These are phyloP conservation scores for Sclerodermus sp. DNA, from an alignment of 2,888 invertebrate species.

Conservation along the genomic window DNA sequence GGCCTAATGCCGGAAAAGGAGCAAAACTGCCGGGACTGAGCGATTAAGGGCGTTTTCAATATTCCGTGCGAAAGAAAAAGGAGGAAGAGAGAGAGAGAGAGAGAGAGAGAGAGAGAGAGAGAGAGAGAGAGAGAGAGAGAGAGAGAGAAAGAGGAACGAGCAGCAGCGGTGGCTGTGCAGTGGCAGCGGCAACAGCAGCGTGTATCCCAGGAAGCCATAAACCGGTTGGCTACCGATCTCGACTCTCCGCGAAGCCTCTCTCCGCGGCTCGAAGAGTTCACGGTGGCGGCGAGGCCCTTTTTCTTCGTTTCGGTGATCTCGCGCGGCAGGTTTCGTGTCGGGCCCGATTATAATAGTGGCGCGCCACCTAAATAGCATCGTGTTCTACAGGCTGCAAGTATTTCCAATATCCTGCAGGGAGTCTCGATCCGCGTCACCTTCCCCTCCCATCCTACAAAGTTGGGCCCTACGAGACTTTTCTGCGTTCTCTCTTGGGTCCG, in stretches of 20 bases:
- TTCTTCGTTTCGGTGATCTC: not conserved
- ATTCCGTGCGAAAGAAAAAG: too few species aligned
- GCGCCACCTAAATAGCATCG: conserved; percentile 45
- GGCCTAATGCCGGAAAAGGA: not conserved
- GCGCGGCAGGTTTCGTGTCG: conserved; percentile 29
- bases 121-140: conserved; percentile 6
- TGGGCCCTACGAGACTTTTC: conserved; percentile 6
- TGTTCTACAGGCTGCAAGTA: conserved; percentile 54
- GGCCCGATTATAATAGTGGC: conserved; percentile 52
- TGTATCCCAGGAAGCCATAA: not conserved
- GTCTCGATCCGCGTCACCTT: conserved; percentile 32
- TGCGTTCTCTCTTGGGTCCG: conserved; percentile 1
- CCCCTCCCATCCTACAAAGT: conserved; percentile 2
- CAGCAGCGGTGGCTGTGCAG: not conserved
- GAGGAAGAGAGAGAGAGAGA: too few species aligned
- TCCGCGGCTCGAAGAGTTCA: too few species aligned
- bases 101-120: too few species aligned
- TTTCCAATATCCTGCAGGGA: conserved; percentile 57
- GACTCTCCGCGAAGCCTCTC: too few species aligned
- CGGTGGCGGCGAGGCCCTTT: too few species aligned
- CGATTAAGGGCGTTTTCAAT: too few species aligned
- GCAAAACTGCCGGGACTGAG: not conserved
- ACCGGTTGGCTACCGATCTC: not conserved
- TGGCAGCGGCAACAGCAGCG: too few species aligned
- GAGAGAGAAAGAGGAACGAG: not conserved